Base-by-base conservation (phyloP, 1,140 invertebrate species). In the Proales similis region DNA sequence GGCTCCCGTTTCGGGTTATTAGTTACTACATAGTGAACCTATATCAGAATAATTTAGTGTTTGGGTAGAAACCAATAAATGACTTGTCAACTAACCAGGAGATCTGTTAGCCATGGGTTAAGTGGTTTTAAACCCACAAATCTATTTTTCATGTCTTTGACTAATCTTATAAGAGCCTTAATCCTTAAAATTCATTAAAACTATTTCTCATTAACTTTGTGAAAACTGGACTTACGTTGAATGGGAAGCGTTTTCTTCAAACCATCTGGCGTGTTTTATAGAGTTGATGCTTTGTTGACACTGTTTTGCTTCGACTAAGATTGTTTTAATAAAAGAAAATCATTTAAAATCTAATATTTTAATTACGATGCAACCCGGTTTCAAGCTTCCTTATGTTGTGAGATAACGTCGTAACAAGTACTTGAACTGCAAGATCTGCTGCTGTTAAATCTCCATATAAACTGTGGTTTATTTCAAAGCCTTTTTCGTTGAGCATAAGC, bases 211-310 rank as follows among this genome's bases (percentile, higher is more conserved):
- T 7, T 33, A 38, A 11, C 9, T 51, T 9, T 61, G 14, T 2
- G 3, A 36, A 61, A 38, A 62, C 20, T 4, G 6, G 7, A 42
- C 36, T 57, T 65, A 72, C 70, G 71, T 73, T 48, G 92, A 93
- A 75, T 96, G 90, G 72, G 90, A 90, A 4, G 90, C 91, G 75
- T 94, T 94, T 77, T 97, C 92, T 73, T 98, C 93, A 75, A 97
- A 96, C 92, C 93, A 97, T 3, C 90, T 82, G 30, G 87, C 79
- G 74, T 97, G 92, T 61, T 91, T 79, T 42, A 97, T 92, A 1
- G 90, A 90, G 2, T 89, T 87, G 66, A 95, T 77, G 75, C 95
- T 89, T 38, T 85, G 83, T 75, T 86, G 83, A 74, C 91, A 83
- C 26, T 88, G 80, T 75, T 89, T 88, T 57, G 83, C 82, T 68